Evolutionary conservation across 1,140 invertebrate genomes (phyloP), one percentile per base, ranked within the genome.

Genomic region (Ceratosolen solmsi): DNA sequence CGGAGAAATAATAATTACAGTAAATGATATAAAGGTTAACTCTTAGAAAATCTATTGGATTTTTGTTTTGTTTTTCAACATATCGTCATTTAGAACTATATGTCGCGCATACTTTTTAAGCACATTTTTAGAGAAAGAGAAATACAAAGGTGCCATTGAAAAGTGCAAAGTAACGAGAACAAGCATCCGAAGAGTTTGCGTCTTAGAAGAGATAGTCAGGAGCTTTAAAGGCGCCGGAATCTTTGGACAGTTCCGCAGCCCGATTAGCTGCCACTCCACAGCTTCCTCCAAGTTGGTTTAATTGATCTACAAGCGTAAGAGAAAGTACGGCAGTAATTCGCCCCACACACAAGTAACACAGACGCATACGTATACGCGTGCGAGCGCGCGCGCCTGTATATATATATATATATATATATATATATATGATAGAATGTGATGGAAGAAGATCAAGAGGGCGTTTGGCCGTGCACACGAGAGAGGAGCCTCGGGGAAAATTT

Each of bases 231-330:
- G 20, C 51, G 17, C 51, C 51, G 51, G 51, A 22, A 22, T 8
- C 33, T 38, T 0, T 1, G 17, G 63, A 38, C 33, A 38, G 22
- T 68, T n/a, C 20, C 17, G 63, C 20, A 38, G 1, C 36, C 9
- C 74, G 38, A 63, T 46, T 63, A 51, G 70, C 25, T 30, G 41
- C 33, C 8, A 51, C 22, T 36, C 20, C 38, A 68, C 38, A 68
- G 36, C 33, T 38, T 68, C 46, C 33, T 74, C 15, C 33, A 20
- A 41, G 27, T 72, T 15, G 68, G 41, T 25, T 79, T 79, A 83
- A 83, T 79, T 79, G 77, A 72, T 74, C 71, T 41, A 71, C 11
- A 27, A 17, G 3, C n/a, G 51, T 36, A 68, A 36, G n/a, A 3
- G 22, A n/a, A n/a, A n/a, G n/a, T n/a, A n/a, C n/a, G n/a, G n/a